Evolutionary conservation across 2,797 vertebrate species (phyloP), one percentile per base, ranked within the genome.

Genomic region (Sitta carolinensis): DNA sequence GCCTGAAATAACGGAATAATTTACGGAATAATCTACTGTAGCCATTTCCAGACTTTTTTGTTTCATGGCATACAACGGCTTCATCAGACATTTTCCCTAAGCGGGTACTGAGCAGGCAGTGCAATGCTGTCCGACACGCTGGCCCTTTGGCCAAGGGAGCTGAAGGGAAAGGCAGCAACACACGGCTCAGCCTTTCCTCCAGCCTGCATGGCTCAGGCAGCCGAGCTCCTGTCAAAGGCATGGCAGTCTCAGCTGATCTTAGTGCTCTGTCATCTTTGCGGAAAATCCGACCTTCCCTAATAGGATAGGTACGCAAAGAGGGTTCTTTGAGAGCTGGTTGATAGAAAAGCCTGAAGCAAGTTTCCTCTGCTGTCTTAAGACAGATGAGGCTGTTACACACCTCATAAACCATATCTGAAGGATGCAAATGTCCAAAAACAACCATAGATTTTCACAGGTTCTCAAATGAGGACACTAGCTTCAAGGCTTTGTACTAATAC

Each of bases 51-150:
- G 57, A 32, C 10, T 25, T 47, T n/a, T 58, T 40, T 68, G 36
- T 61, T 90, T 64, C 36, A 43, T 30, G 38, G 27, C 43, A 84
- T 9, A 32, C 25, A 59, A 21, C 0, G 0, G 15, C 18, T 58
- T 63, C 5, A 32, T 8, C 14, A 55, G 26, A 55, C 1, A 25
- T 43, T 48, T 85, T 80, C 64, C 51, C 9, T 16, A 45, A 22
- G 19, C 0, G 12, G 86, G 34, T 22, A 64, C 4, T 0, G 4
- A 36, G 25, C 23, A n/a, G 58, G 23, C 27, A 36, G 58, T 0
- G 11, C 25, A 34, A 34, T 9, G 67, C 13, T 58, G 75, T 78
- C 67, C n/a, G 80, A 58, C 57, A 75, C 0, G 0, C 19, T 2
- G 10, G 30, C 23, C 43, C 45, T 21, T 45, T 45, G 45, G 20